Evolutionary conservation across 2,797 vertebrate genomes (phyloP).

Genomic region (Lacerta bilineata): DNA sequence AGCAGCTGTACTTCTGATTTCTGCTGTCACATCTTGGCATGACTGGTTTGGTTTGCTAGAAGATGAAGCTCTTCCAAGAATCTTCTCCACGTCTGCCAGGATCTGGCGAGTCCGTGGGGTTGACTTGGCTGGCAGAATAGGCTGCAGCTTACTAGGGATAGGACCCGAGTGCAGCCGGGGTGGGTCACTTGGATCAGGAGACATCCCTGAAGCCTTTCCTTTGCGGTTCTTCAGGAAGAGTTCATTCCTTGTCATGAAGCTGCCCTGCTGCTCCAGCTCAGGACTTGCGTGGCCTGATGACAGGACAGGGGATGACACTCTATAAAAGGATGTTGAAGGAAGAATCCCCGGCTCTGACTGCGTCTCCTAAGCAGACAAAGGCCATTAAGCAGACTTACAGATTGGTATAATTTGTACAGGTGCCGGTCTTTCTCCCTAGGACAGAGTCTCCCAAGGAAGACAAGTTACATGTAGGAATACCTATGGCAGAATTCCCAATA

Average conservation of each 20-base stretch:
- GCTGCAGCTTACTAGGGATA: slow-evolving; percentile 55
- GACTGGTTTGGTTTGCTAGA: slow-evolving; percentile 42
- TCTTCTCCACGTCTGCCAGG: slow-evolving; percentile 61
- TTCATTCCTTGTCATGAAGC: slow-evolving; percentile 57
- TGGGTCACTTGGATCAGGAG: accelerated
- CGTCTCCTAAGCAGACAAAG: slow-evolving; percentile 66
- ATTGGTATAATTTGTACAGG: background rate
- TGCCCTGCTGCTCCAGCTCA: slow-evolving; percentile 57
- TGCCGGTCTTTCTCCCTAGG: background rate
- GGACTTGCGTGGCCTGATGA: slow-evolving; percentile 52
- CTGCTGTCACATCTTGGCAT: slow-evolving; percentile 25
- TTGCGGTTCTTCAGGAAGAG: slow-evolving; percentile 54
- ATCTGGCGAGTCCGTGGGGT: slow-evolving; percentile 46
- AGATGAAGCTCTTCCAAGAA: slow-evolving; percentile 57
- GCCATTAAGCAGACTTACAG: slow-evolving; percentile 54
- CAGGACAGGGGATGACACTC: slow-evolving; percentile 42
- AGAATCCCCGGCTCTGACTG: slow-evolving; percentile 69
- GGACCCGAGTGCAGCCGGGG: slow-evolving; percentile 21
- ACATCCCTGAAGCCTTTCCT: slow-evolving; percentile 18
- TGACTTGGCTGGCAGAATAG: slow-evolving; percentile 57
- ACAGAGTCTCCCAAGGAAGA: background rate
- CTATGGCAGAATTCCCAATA: background rate
- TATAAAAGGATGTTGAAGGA: slow-evolving; percentile 57
- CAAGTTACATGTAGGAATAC: background rate
- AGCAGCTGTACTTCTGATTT: slow-evolving; percentile 26